Percentiles rank a stretch among this genome's conserved stretches.
These are phyloP conservation scores for Teleogryllus occipitalis DNA, from an alignment of 1,140 invertebrate species.

Conservation along the genomic window DNA sequence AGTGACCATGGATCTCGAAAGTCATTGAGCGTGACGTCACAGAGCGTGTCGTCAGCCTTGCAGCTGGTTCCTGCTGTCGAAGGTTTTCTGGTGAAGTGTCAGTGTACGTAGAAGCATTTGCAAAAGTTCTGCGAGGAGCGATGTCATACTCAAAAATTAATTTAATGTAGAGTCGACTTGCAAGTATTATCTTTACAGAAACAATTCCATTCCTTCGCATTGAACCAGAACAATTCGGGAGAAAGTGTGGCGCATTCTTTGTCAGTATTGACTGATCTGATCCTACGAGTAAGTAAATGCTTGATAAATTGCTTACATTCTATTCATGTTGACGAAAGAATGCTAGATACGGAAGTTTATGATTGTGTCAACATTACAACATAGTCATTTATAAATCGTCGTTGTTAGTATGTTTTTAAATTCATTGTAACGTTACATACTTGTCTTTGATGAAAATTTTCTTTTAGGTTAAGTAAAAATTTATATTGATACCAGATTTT, in stretches of 20 bases:
- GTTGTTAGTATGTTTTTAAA: too few species aligned
- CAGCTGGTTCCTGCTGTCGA: background rate
- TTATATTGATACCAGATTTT: too few species aligned
- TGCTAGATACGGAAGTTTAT: too few species aligned
- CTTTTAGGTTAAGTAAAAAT: too few species aligned
- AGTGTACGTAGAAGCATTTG: background rate
- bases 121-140: background rate
- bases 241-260: conserved; percentile 3
- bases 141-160: background rate
- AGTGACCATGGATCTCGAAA: background rate
- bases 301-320: background rate
- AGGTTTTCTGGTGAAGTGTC: background rate
- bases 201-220: too few species aligned
- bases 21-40: conserved; percentile 3
- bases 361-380: too few species aligned
- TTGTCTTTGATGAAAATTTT: too few species aligned
- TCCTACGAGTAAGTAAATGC: background rate
- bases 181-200: too few species aligned
- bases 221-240: background rate
- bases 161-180: background rate
- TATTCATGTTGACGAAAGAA: background rate
- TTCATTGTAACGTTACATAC: too few species aligned
- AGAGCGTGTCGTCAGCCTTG: background rate
- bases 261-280: conserved; percentile 4
- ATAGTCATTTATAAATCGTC: too few species aligned